phyloP scores from a whole-genome alignment of 2,113 vertebrate genomes.

The Dicaeum eximium region DNA sequence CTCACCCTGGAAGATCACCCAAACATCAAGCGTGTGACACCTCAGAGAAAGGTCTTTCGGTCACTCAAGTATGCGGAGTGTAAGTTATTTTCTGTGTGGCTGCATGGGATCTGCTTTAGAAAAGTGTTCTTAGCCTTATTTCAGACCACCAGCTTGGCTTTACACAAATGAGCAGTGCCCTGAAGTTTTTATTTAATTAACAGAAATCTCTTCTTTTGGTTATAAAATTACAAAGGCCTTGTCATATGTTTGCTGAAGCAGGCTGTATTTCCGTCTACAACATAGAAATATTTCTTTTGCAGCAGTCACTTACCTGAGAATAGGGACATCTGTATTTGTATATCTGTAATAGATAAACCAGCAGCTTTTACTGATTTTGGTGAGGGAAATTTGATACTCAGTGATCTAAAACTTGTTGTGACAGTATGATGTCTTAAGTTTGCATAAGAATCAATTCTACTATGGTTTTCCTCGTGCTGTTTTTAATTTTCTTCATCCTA shows the following conservation, averaged over 20 bases:
- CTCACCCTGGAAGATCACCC: constrained; percentile 90
- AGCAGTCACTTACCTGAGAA: neutral
- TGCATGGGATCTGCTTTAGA: neutral
- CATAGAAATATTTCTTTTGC: neutral
- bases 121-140: neutral
- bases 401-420: neutral
- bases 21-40: constrained; percentile 95
- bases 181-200: neutral
- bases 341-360: neutral
- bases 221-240: neutral
- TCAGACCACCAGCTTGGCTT: neutral
- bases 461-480: neutral
- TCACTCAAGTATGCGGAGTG: constrained; percentile 85
- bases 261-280: rapidly evolving
- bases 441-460: neutral
- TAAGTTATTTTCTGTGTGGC: constrained; percentile 71
- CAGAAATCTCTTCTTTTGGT: neutral
- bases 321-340: rapidly evolving
- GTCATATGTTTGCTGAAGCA: rapidly evolving
- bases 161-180: neutral
- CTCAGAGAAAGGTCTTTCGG: constrained; percentile 92
- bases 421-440: neutral
- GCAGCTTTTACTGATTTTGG: neutral
- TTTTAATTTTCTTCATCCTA: neutral
- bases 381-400: neutral